phyloP scores from a whole-genome alignment of 2,888 invertebrate species.

The Sphinx pinastri region DNA sequence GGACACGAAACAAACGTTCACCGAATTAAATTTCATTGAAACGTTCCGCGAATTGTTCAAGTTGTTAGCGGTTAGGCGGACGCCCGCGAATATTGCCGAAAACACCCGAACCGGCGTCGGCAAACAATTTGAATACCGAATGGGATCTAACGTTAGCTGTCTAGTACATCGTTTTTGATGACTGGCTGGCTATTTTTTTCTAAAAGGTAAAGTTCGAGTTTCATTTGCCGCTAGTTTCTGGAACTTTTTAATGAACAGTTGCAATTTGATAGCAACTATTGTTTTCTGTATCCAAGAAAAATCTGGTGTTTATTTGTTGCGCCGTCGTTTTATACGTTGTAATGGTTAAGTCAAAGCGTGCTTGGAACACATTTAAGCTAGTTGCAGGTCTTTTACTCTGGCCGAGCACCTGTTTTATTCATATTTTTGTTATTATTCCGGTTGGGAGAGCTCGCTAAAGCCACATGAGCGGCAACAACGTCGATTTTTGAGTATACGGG shows the following conservation, averaged over 20 bases:
- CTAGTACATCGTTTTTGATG: neutral
- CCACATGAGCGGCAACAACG: neutral
- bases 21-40: slow-evolving; percentile 30
- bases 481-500: neutral
- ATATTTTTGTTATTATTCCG: slow-evolving; percentile 9
- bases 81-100: slow-evolving; percentile 31
- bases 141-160: slow-evolving; percentile 10
- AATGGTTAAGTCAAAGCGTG: neutral
- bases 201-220: neutral
- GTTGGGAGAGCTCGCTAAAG: neutral
- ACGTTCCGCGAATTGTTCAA: slow-evolving; percentile 32
- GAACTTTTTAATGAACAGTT: too few relatives aligned
- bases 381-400: neutral
- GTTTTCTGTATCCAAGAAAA: too few relatives aligned
- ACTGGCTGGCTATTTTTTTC: neutral
- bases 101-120: slow-evolving; percentile 27
- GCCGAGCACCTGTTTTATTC: slow-evolving; percentile 12
- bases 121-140: slow-evolving; percentile 21
- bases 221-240: neutral
- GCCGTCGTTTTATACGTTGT: neutral
- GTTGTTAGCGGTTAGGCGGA: slow-evolving; percentile 31
- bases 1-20: slow-evolving; percentile 23
- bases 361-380: neutral
- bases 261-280: too few relatives aligned
- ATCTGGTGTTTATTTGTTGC: too few relatives aligned